Evolutionary conservation across 2,113 vertebrate species (phyloP).

Genomic region (Leptodactylus fuscus): DNA sequence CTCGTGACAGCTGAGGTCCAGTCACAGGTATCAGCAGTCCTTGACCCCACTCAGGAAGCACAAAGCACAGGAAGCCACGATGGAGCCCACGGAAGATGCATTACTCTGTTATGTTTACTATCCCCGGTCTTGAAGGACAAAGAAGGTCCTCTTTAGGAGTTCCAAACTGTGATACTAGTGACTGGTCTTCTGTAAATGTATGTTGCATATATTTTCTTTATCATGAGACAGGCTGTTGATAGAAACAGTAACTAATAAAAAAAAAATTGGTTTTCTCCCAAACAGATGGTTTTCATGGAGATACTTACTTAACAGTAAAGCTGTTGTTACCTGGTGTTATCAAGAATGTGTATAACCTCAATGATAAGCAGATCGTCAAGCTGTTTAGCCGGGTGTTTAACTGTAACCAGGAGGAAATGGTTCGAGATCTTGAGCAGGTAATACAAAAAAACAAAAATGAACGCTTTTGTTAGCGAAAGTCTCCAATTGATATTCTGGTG

Average conservation of each 20-base stretch:
- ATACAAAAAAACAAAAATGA: constrained; percentile 56
- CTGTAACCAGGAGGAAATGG: constrained; percentile 92
- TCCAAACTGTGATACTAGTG: neutral
- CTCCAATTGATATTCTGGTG: neutral
- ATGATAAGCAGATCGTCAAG: constrained; percentile 98
- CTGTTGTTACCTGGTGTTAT: constrained; percentile 92
- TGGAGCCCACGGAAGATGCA: no score
- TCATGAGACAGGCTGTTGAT: no score
- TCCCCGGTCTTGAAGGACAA: no score
- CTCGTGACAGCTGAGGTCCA: no score
- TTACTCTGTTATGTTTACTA: no score
- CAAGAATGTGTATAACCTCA: constrained; percentile 97
- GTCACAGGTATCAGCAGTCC: no score
- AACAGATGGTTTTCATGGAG: constrained; percentile 92
- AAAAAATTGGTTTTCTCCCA: constrained; percentile 35
- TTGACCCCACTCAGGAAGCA: no score
- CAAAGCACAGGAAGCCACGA: no score
- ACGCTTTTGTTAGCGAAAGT: neutral
- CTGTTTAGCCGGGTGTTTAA: constrained; percentile 94
- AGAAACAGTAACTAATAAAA: no score
- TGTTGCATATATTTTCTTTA: no score
- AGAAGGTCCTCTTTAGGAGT: no score
- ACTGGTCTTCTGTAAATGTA: neutral
- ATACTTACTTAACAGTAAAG: constrained; percentile 93
- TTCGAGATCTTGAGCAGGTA: constrained; percentile 94